Percentiles rank a stretch among this genome's conserved stretches.
Conservation (phyloP, 2,113 vertebrate genomes). For the Sylvia atricapilla region DNA sequence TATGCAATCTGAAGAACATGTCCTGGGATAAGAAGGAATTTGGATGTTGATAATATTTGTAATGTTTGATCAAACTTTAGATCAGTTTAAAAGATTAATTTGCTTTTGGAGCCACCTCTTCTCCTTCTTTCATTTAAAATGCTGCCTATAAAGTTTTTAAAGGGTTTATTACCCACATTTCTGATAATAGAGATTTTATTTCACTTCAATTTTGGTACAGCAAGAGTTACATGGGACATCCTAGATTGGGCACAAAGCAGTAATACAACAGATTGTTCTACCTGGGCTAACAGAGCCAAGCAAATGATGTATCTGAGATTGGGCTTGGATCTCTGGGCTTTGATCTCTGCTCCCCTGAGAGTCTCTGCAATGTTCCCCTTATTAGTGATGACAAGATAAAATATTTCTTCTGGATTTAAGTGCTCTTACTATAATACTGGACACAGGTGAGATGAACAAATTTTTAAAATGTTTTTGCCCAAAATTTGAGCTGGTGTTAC, state of each 20-base stretch:
- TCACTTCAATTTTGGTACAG: background rate
- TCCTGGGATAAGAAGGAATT: slow-evolving; percentile 11
- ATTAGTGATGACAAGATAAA: background rate
- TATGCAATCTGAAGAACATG: background rate
- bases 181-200: background rate
- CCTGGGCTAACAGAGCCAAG: background rate
- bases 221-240: background rate
- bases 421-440: background rate
- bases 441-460: background rate
- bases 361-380: background rate
- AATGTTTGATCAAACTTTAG: background rate
- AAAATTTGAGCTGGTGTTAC: background rate
- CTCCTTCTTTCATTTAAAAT: background rate
- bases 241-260: background rate
- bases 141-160: background rate
- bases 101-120: background rate
- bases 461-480: background rate
- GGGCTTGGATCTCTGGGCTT: background rate
- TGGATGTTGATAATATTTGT: background rate
- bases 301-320: background rate
- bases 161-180: background rate
- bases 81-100: background rate
- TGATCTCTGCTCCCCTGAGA: background rate
- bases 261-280: background rate
- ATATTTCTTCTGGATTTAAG: background rate